These are phyloP conservation scores for Gorsachius magnificus DNA, from an alignment of 2,797 vertebrate genomes.

Conservation along the genomic window DNA sequence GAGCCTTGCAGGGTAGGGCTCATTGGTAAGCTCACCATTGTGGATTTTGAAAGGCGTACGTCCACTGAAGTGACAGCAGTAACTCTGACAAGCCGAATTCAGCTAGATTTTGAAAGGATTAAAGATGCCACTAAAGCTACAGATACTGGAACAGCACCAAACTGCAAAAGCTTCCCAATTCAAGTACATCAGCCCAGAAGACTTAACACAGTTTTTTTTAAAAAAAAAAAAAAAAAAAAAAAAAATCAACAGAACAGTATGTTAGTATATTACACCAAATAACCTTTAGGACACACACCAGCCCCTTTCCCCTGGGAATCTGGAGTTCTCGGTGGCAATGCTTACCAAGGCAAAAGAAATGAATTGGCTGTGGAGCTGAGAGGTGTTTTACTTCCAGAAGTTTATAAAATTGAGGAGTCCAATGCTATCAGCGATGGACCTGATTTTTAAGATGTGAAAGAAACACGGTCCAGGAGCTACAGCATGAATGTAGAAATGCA, in stretches of 20 bases:
- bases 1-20: background rate
- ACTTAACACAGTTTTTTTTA: background rate
- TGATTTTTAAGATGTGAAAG: slow-evolving; percentile 7
- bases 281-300: background rate
- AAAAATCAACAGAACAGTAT: background rate
- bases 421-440: background rate
- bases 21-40: background rate
- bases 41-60: background rate
- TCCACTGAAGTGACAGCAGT: background rate
- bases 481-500: slow-evolving; percentile 1
- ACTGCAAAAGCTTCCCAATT: background rate
- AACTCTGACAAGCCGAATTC: background rate
- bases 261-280: background rate
- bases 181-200: background rate
- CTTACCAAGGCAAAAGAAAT: background rate
- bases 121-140: background rate
- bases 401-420: background rate
- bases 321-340: background rate
- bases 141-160: background rate
- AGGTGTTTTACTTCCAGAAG: background rate
- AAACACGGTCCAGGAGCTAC: background rate
- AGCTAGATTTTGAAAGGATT: background rate
- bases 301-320: background rate
- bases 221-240: background rate
- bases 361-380: background rate